Base-by-base conservation (phyloP, 2,113 vertebrate genomes). In the Abramis brama region DNA sequence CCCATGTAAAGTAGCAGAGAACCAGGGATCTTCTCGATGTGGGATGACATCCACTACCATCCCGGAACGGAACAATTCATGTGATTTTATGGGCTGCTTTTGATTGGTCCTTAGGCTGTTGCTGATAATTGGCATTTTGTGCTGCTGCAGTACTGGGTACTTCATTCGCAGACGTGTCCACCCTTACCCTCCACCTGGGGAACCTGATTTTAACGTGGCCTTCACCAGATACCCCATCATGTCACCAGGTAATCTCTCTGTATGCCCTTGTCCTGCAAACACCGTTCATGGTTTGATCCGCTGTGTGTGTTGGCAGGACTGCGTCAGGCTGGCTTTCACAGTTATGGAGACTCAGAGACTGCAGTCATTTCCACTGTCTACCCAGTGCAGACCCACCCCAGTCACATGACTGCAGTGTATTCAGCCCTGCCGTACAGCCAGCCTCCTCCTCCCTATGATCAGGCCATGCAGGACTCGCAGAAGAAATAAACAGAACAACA, bases 91-190 rank as follows among this genome's bases (percentile, higher is more conserved):
- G n/a, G 13, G 0, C 17, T 71, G 5, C 9, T 4, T 76, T 64
- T 21, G n/a, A 27, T 71, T 43, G 83, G 89, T 90, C 74, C 90
- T 12, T 45, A 97, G 96, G 96, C 95, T 96, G 86, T 94, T 97
- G 15, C 89, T 96, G 88, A 96, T 96, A 95, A 95, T 96, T 94
- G 96, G 95, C 5, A 95, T 96, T 84, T 66, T 96, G 82, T 95
- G 96, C 89, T 97, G 96, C 86, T 97, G 96, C 0, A 95, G 95
- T 70, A 96, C 95, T 0, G 96, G 96, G 36, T 96, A 96, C 92
- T 96, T 96, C 86, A 95, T 96, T 90, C 94, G 95, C 80, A 95
- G 96, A 71, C 91, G 96, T 85, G 94, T 96, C 93, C 95, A 96
- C 82, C 94, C 95, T 77, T 94, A 94, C 2, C 93, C 93, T 0